Conservation (phyloP, 2,888 invertebrate genomes). For the Lycophotia porphyrea region DNA sequence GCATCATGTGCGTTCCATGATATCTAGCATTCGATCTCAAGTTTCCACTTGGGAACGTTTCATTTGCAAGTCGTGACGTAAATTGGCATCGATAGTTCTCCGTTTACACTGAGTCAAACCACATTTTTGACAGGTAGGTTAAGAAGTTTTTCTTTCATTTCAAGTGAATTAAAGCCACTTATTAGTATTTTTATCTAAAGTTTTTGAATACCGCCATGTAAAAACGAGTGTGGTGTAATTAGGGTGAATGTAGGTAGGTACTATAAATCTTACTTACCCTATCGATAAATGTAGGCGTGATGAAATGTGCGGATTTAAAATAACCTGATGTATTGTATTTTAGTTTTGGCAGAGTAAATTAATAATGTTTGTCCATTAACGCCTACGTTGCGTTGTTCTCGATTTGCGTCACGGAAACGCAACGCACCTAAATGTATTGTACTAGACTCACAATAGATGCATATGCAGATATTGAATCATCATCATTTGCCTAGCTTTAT, state of each 20-base stretch:
- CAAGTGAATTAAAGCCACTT: background rate
- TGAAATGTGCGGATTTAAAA: background rate
- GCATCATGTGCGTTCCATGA: background rate
- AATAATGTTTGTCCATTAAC: conserved; percentile 18
- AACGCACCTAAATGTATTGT: background rate
- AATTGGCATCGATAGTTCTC: conserved; percentile 43
- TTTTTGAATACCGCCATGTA: background rate
- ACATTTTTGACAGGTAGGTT: background rate
- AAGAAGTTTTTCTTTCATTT: background rate
- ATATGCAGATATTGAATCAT: background rate
- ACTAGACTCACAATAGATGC: background rate
- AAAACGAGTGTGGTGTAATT: background rate
- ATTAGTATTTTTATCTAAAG: background rate
- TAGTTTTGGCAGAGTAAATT: background rate
- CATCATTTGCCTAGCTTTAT: background rate
- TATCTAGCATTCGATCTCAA: conserved; percentile 19
- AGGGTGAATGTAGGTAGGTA: background rate
- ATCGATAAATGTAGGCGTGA: background rate
- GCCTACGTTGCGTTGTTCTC: conserved; percentile 11
- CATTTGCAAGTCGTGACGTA: conserved; percentile 54
- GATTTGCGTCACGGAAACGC: conserved; percentile 28
- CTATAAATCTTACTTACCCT: background rate
- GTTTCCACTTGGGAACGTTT: conserved; percentile 18
- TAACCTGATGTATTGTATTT: background rate
- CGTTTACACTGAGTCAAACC: conserved; percentile 21